A percentile compares a stretch with the other conserved stretches of the same genome.
Evolutionary conservation across 2,113 vertebrate species (phyloP).

Genomic region (Bubalus kerabau): DNA sequence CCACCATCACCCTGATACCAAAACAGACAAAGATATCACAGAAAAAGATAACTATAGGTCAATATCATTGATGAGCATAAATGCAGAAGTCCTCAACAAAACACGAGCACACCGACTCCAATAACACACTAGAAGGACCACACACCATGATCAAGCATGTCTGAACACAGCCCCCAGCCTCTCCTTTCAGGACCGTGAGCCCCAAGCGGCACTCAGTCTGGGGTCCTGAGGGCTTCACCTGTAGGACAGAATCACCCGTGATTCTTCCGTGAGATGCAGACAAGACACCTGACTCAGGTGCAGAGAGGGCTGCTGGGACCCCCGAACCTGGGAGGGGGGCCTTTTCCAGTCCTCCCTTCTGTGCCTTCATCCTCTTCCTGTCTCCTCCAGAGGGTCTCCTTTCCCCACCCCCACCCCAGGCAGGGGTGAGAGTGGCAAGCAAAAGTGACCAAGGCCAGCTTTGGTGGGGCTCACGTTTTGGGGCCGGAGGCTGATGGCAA

Average conservation of each 20-base stretch:
- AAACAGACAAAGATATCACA: neutral
- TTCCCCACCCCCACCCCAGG: neutral
- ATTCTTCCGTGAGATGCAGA: accelerated
- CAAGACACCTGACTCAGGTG: accelerated
- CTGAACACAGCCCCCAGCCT: neutral
- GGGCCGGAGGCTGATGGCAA: neutral
- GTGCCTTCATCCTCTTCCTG: accelerated
- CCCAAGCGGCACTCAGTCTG: accelerated
- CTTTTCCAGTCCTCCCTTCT: accelerated
- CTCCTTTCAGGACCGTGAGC: too few relatives aligned
- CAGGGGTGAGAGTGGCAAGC: accelerated
- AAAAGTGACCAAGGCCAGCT: accelerated
- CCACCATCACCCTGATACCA: neutral
- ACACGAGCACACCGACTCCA: accelerated
- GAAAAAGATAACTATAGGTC: neutral
- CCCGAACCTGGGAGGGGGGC: too few relatives aligned
- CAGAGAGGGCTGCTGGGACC: too few relatives aligned
- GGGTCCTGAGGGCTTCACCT: accelerated
- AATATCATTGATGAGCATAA: neutral
- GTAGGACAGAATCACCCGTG: accelerated
- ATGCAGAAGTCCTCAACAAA: neutral
- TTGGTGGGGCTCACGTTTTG: accelerated
- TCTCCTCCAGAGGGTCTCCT: neutral
- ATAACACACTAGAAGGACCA: accelerated
- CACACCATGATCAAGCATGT: accelerated